These are phyloP conservation scores for Celastrina argiolus DNA, from an alignment of 2,888 invertebrate genomes.

Conservation along the genomic window DNA sequence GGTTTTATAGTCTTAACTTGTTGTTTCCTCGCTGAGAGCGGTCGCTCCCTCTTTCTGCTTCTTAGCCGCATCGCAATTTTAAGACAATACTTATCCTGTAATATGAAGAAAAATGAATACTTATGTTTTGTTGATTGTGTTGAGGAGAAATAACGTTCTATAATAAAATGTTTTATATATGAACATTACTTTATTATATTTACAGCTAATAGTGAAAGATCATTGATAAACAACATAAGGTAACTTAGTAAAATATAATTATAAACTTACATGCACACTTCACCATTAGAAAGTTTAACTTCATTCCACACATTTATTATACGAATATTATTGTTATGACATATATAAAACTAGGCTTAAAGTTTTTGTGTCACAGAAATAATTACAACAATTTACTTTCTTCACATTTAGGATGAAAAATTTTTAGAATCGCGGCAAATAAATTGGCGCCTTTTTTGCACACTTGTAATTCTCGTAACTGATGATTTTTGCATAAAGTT, in stretches of 20 bases:
- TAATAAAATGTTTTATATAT: not conserved
- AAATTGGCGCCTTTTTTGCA: slow-evolving; percentile 70
- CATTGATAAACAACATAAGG: not conserved
- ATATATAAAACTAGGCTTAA: not conserved
- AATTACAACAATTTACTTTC: slow-evolving; percentile 38
- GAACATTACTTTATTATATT: not conserved
- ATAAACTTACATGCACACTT: slow-evolving; percentile 68
- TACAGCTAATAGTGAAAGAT: slow-evolving; percentile 12
- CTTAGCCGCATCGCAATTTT: slow-evolving; percentile 81
- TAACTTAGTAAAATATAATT: not conserved
- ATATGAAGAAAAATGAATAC: not conserved
- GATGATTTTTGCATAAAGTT: slow-evolving; percentile 28
- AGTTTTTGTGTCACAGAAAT: not conserved
- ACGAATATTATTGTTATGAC: slow-evolving; percentile 22
- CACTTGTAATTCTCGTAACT: slow-evolving; percentile 25
- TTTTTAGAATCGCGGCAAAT: slow-evolving; percentile 39
- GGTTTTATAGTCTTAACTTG: slow-evolving; percentile 53
- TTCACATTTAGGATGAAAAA: not conserved
- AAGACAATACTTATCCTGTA: slow-evolving; percentile 53
- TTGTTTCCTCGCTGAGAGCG: slow-evolving; percentile 61
- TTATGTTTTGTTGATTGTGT: not conserved
- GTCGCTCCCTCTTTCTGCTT: slow-evolving; percentile 81
- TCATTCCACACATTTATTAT: slow-evolving; percentile 43
- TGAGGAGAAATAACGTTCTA: not conserved
- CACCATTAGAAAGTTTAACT: slow-evolving; percentile 47